A percentile compares a stretch with the other conserved stretches of the same genome.
phyloP scores from a whole-genome alignment of 2,113 vertebrate genomes.

The Pygoscelis adeliae region DNA sequence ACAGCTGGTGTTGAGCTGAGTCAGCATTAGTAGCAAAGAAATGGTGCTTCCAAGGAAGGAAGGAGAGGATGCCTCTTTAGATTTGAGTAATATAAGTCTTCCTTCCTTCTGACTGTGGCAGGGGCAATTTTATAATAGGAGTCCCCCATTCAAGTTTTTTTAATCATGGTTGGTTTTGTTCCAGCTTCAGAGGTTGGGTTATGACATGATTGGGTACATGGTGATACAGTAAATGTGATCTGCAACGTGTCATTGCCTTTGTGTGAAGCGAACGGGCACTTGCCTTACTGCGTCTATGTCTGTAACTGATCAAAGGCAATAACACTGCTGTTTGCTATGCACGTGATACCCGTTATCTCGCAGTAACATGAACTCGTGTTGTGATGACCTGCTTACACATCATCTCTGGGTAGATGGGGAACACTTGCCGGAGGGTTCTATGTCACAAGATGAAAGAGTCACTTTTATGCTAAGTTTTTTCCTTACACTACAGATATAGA shows the following conservation, averaged over 20 bases:
- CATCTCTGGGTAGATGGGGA: not conserved
- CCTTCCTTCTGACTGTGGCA: not conserved
- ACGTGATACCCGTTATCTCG: fast-evolving
- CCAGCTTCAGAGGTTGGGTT: not conserved
- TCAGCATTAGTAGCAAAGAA: not conserved
- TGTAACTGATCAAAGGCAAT: not conserved
- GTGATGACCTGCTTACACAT: not conserved
- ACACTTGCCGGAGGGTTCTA: not conserved
- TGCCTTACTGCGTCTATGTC: not conserved
- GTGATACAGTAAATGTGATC: not conserved
- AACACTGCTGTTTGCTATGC: not conserved
- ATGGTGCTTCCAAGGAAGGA: not conserved
- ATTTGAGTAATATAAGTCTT: not conserved
- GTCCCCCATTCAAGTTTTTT: not conserved
- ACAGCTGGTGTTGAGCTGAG: not conserved
- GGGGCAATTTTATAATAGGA: not conserved
- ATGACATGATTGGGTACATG: fast-evolving
- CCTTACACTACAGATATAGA: not conserved
- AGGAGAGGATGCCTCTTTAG: not conserved
- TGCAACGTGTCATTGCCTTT: not conserved
- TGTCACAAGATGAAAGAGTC: not conserved
- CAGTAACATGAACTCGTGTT: not conserved
- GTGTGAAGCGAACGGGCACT: fast-evolving
- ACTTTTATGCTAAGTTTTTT: not conserved
- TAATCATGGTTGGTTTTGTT: not conserved